phyloP scores from a whole-genome alignment of 2,797 vertebrate species.

The Cossypha dichroa region DNA sequence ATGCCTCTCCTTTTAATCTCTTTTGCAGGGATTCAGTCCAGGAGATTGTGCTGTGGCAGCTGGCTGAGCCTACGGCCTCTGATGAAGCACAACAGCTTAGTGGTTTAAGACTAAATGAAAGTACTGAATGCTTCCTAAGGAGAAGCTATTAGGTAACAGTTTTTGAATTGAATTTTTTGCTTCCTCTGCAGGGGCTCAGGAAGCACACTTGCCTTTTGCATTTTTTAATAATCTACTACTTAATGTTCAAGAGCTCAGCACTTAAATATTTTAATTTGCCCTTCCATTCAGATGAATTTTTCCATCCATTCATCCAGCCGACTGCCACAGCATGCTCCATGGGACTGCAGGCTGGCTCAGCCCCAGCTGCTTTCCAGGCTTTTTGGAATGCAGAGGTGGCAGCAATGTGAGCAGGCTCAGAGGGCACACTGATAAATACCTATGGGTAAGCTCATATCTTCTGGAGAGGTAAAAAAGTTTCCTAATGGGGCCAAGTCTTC shows the following conservation, averaged over 20 bases:
- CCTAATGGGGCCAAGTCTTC: not conserved
- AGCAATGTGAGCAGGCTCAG: not conserved
- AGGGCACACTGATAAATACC: not conserved
- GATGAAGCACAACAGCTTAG: constrained; percentile 34
- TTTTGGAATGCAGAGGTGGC: not conserved
- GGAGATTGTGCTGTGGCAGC: constrained; percentile 11
- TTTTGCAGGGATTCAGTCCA: not conserved
- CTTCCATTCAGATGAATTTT: not conserved
- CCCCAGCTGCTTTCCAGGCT: not conserved
- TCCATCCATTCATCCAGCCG: not conserved
- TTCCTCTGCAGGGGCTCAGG: not conserved
- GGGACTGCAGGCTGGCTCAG: not conserved
- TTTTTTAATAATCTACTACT: not conserved
- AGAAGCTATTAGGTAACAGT: not conserved
- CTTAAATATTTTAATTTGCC: not conserved
- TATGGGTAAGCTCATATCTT: not conserved
- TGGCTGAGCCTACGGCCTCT: not conserved
- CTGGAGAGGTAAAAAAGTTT: not conserved
- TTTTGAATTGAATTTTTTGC: not conserved
- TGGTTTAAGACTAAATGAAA: constrained; percentile 34
- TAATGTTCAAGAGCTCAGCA: not conserved
- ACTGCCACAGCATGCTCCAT: not conserved
- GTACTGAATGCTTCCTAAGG: not conserved
- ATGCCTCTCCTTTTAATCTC: not conserved
- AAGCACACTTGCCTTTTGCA: not conserved